Evolutionary conservation across 2,888 invertebrate genomes (phyloP).

Genomic region (Epirrhoe alternata): DNA sequence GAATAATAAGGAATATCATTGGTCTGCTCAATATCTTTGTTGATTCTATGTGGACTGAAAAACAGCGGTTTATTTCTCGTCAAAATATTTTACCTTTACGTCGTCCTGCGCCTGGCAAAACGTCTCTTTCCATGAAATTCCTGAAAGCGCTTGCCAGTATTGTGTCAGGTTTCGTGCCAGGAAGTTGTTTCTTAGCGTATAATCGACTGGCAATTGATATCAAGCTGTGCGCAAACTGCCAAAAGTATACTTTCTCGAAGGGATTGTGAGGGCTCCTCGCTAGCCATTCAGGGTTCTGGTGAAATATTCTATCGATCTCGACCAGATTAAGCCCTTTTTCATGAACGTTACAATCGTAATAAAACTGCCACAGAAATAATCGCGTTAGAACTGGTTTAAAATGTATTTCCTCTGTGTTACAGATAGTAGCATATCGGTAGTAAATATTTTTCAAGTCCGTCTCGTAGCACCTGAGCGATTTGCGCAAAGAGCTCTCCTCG

Average conservation of each 20-base stretch:
- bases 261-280: constrained; percentile 79
- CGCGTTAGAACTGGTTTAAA: constrained; percentile 79
- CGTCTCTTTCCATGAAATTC: constrained; percentile 78
- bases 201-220: constrained; percentile 79
- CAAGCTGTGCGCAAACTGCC: constrained; percentile 86
- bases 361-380: constrained; percentile 86
- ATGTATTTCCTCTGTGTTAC: constrained; percentile 63
- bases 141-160: constrained; percentile 81
- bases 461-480: constrained; percentile 77
- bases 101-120: constrained; percentile 71
- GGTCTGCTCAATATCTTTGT: background rate
- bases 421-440: constrained; percentile 79
- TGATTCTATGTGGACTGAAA: too few species aligned
- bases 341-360: constrained; percentile 83
- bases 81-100: constrained; percentile 65
- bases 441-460: constrained; percentile 80
- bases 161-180: constrained; percentile 71
- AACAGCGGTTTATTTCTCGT: background rate
- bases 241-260: constrained; percentile 86
- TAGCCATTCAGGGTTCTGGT: constrained; percentile 76
- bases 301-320: constrained; percentile 80
- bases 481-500: constrained; percentile 76
- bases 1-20: too few species aligned
- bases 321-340: constrained; percentile 78
- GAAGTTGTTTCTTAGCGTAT: constrained; percentile 68